Evolutionary conservation across 1,140 invertebrate genomes (phyloP), one percentile per base, ranked within the genome.

Genomic region (Rhyacophila brunnea): DNA sequence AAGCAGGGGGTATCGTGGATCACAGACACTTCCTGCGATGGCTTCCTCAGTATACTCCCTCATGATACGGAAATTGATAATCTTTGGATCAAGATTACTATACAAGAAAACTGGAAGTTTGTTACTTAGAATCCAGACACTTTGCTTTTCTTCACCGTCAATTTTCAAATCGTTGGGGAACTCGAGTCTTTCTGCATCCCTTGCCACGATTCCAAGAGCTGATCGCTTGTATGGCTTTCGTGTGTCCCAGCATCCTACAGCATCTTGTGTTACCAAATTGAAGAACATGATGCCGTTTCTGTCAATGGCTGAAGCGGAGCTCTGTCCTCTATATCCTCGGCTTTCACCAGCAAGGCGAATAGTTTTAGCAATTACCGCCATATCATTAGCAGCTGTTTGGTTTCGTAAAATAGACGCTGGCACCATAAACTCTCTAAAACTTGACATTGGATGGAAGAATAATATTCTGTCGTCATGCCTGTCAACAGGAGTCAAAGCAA

Each of bases 161-260:
- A 91, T 73, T 74, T 86, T 87, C 23, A 92, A 71, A 65, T 92
- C 90, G 66, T 92, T 91, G 0, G 89, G 89, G 67, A 91, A 92
- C 10, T 87, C 74, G 6, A 92, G 69, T 0, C 84, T 83, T 6
- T 79, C 73, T 1, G 77, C 76, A 62, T 84, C 82, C 4, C 72
- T 67, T 0, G 84, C 83, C 2, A 89, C 71, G 0, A 88, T 74
- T 0, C 83, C 83, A 34, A 83, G 72, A 67, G 86, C 86, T 5
- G 73, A 70, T n/a, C 80, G 80, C 40, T 74, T 75, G 64, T 89
- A 88, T 1, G 85, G 82, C 63, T 89, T 89, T 0, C 79, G 78
- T 0, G 84, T 86, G 66, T 92, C 85, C 90, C 89, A 92, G 67
- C 90, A 92, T 35, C 87, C 89, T 0, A 92, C 75, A 5, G 84